Percentiles rank a stretch among this genome's conserved stretches.
These are phyloP conservation scores for Drosophila burlai DNA, from an alignment of 1,140 invertebrate genomes.

Conservation along the genomic window DNA sequence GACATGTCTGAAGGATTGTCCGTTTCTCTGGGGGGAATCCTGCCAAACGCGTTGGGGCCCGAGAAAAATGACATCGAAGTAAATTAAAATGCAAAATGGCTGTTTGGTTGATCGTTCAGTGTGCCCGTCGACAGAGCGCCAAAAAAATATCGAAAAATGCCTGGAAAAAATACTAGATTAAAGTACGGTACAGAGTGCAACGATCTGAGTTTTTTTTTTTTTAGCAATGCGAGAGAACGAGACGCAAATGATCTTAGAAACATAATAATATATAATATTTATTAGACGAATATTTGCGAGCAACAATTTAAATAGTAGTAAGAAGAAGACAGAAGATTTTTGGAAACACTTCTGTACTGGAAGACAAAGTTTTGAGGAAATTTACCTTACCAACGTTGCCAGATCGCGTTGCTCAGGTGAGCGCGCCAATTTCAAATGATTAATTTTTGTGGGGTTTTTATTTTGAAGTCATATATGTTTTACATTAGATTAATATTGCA, in stretches of 20 bases:
- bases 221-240: not conserved
- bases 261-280: too few relatives aligned
- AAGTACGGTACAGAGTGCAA: not conserved
- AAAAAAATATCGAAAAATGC: constrained; percentile 5
- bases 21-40: not conserved
- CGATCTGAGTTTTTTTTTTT: not conserved
- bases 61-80: not conserved
- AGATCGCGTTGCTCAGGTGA: not conserved
- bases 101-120: constrained; percentile 1
- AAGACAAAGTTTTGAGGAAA: not conserved
- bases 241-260: too few relatives aligned
- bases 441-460: constrained; percentile 57
- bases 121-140: constrained; percentile 12
- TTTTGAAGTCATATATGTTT: constrained; percentile 79
- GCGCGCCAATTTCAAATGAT: constrained; percentile 20
- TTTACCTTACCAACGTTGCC: not conserved
- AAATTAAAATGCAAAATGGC: constrained; percentile 35
- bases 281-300: not conserved
- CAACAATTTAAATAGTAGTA: too few relatives aligned
- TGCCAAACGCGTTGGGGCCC: not conserved
- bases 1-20: constrained; percentile 35
- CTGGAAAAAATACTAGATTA: not conserved
- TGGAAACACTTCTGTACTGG: not conserved
- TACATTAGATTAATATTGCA: constrained; percentile 84
- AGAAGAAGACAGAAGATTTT: too few relatives aligned